A percentile compares a stretch with the other conserved stretches of the same genome.
Evolutionary conservation across 2,797 vertebrate species (phyloP).

Genomic region (Prionace glauca): DNA sequence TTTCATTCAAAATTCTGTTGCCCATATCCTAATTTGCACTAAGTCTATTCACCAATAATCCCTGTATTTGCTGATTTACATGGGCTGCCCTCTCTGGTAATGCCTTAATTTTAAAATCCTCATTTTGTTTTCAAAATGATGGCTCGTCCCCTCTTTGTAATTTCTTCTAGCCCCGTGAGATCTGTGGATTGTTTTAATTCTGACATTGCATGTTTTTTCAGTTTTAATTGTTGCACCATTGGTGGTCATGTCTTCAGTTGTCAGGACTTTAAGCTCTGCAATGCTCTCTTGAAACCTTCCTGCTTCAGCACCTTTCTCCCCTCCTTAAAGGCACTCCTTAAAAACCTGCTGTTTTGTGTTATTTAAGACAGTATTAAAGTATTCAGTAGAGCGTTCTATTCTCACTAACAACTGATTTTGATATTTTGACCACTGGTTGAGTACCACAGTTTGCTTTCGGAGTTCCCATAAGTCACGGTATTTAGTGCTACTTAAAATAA

Average conservation of each 20-base stretch:
- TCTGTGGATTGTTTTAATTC: neutral
- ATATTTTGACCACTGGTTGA: neutral
- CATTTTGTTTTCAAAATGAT: too few species aligned
- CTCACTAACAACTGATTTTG: neutral
- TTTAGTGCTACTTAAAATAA: neutral
- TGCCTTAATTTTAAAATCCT: too few species aligned
- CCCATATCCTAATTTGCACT: too few species aligned
- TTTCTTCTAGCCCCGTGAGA: neutral
- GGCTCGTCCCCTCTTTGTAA: neutral
- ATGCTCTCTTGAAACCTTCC: neutral
- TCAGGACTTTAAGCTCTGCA: neutral
- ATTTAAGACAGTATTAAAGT: neutral
- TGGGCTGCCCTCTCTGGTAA: too few species aligned
- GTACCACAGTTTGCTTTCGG: neutral
- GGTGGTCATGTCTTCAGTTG: neutral
- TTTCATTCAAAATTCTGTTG: too few species aligned
- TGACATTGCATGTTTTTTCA: neutral
- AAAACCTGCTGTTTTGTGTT: neutral
- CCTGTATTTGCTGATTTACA: too few species aligned
- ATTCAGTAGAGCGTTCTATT: neutral
- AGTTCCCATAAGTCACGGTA: neutral
- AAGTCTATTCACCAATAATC: too few species aligned
- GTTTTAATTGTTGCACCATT: neutral
- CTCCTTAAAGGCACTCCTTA: neutral
- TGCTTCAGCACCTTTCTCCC: neutral